Evolutionary conservation across 2,888 invertebrate species (phyloP).

Genomic region (Himalopsyche japonica): DNA sequence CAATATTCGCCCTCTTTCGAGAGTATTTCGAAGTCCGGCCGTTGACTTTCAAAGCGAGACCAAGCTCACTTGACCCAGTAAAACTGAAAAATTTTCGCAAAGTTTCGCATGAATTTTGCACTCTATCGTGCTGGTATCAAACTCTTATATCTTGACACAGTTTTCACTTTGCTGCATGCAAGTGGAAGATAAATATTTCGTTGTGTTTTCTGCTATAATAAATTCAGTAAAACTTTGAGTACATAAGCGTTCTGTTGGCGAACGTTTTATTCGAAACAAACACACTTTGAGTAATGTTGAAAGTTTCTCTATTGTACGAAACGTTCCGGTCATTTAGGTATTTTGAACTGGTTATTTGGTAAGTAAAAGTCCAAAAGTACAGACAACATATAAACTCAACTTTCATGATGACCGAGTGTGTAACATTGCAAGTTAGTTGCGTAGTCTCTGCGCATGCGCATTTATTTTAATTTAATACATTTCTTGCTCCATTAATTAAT

Average conservation of each 20-base stretch:
- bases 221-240: not conserved
- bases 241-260: not conserved
- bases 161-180: not conserved
- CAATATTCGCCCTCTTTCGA: not conserved
- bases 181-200: not conserved
- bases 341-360: no score
- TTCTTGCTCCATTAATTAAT: no score
- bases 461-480: no score
- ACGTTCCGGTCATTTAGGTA: no score
- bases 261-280: no score
- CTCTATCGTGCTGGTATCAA: not conserved
- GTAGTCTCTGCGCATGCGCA: no score
- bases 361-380: no score
- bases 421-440: no score
- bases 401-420: no score
- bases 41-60: not conserved
- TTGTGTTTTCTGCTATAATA: not conserved
- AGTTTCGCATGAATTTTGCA: not conserved
- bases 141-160: not conserved
- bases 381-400: no score
- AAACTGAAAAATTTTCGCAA: not conserved
- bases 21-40: not conserved
- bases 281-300: no score
- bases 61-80: not conserved
- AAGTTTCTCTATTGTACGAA: no score